Base-by-base conservation (phyloP, 2,113 vertebrate genomes). In the Noctilio leporinus region DNA sequence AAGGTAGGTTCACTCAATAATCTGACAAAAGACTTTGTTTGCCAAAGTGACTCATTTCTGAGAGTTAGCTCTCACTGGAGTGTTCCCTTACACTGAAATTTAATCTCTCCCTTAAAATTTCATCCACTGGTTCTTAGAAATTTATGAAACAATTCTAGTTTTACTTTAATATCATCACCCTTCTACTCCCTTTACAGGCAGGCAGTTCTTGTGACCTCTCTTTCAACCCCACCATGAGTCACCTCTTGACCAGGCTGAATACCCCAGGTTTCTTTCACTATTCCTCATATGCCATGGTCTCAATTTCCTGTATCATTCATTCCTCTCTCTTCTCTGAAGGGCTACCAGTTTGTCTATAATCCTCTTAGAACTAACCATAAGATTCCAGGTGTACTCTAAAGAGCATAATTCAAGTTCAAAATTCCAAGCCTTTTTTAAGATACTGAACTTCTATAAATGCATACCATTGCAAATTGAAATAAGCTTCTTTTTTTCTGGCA, bases 71-170 rank as follows among this genome's bases (percentile, higher is more conserved):
- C 38, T 17, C 84, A 88, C 69, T 62, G 59, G 35, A 67, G 26
- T 77, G 26, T 45, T 85, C 95, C 76, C 45, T 96, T 69, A 96
- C 24, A n/a, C 59, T 93, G 38, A 81, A 94, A 94, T 88, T 59
- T 88, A 94, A 76, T 64, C 11, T 90, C 62, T 75, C 77, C 51
- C 19, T 82, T 15, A 67, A 82, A 92, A 89, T 69, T 76, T 43
- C 24, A 86, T 67, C 65, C 33, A 62, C 11, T 89, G 35, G 30
- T 51, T 95, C 90, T 85, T 64, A 75, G 47, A 14, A 86, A 57
- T 78, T 89, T 83, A 82, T 43, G 33, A 64, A 81, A 87, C 24
- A 85, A 91, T 22, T 91, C 19, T 75, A 89, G 72, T 69, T 97
- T 93, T 43, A 91, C 47, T 89, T 77, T 77, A 76, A 30, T 47